Conservation (phyloP, 2,113 vertebrate genomes). For the Chascanopsetta lugubris region DNA sequence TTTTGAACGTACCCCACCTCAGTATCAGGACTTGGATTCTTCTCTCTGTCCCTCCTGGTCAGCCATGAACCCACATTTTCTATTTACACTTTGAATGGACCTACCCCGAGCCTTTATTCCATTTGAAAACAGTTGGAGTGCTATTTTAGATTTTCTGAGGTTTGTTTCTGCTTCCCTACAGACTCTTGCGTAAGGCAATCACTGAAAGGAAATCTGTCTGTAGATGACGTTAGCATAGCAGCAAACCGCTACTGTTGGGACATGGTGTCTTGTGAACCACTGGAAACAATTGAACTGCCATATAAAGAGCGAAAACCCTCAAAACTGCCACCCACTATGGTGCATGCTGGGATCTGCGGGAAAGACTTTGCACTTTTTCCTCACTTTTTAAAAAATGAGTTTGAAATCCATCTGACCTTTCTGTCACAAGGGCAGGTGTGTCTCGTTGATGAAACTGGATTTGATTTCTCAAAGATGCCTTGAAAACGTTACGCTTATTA, state of each 20-base stretch:
- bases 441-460: constrained; percentile 59
- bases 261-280: constrained; percentile 57
- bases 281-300: constrained; percentile 69
- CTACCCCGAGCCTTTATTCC: constrained; percentile 50
- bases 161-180: constrained; percentile 66
- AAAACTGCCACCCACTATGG: constrained; percentile 72
- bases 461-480: constrained; percentile 45
- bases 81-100: constrained; percentile 56
- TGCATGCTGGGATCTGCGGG: constrained; percentile 71
- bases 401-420: constrained; percentile 36
- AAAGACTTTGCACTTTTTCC: constrained; percentile 68
- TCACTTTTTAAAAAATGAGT: constrained; percentile 14
- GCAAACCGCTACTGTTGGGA: constrained; percentile 54
- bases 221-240: constrained; percentile 57
- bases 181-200: constrained; percentile 81
- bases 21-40: constrained; percentile 50
- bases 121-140: constrained; percentile 47
- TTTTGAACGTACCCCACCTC: constrained; percentile 36
- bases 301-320: constrained; percentile 59
- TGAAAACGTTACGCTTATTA: constrained; percentile 41
- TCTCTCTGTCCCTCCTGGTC: constrained; percentile 39
- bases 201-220: constrained; percentile 68
- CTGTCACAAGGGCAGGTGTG: constrained; percentile 20
- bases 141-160: constrained; percentile 56
- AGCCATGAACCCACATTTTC: constrained; percentile 53